phyloP scores from a whole-genome alignment of 2,113 vertebrate species.

The Ageneiosus marmoratus region DNA sequence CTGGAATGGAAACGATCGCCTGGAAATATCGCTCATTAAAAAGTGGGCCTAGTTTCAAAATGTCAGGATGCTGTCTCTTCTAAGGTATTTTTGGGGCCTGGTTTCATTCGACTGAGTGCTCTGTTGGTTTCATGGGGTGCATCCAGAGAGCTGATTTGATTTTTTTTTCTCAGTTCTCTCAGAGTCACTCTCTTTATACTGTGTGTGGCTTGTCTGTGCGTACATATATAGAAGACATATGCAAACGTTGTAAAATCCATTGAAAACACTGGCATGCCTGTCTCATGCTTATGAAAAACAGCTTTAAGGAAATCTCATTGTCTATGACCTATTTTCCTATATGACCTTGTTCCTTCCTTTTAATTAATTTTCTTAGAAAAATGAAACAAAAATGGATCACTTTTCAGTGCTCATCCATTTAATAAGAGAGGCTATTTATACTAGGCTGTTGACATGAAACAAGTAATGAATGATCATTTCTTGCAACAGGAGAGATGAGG shows the following conservation, averaged over 20 bases:
- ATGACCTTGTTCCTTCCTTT: constrained; percentile 23
- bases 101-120: constrained; percentile 53
- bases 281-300: neutral
- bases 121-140: constrained; percentile 51
- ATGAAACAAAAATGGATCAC: neutral
- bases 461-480: constrained; percentile 10
- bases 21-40: constrained; percentile 58
- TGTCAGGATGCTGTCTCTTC: constrained; percentile 47
- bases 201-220: neutral
- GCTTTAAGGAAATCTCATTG: neutral
- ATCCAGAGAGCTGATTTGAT: constrained; percentile 25
- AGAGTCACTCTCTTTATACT: neutral
- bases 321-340: constrained; percentile 37
- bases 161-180: constrained; percentile 1
- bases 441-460: constrained; percentile 25
- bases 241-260: constrained; percentile 9
- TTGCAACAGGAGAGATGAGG: neutral
- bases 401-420: constrained; percentile 14
- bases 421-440: constrained; percentile 35
- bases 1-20: constrained; percentile 60
- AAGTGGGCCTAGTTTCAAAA: constrained; percentile 53
- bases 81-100: constrained; percentile 61
- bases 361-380: constrained; percentile 25
- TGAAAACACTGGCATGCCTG: neutral
- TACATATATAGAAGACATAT: neutral